Conservation (phyloP, 2,113 vertebrate species). For the Tachuris rubrigastra region DNA sequence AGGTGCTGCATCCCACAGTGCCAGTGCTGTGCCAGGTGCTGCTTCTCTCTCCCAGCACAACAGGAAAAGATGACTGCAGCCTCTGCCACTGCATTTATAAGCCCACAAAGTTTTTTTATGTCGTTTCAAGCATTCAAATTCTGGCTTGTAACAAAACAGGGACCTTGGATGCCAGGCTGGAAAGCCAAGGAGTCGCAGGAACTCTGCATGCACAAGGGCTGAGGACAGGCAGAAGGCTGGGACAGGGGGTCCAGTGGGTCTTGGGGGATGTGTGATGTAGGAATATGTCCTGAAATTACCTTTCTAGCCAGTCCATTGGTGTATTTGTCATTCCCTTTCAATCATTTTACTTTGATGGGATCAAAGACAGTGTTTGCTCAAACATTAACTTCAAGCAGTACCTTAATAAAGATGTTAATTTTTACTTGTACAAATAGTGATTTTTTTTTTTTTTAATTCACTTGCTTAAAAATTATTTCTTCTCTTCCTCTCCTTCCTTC, state of each 20-base stretch:
- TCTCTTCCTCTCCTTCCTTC: background rate
- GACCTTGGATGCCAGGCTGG: background rate
- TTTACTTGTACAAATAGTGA: background rate
- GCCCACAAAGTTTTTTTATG: background rate
- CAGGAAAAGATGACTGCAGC: background rate
- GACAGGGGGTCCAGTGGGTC: accelerated
- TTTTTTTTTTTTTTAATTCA: background rate
- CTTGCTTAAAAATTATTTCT: background rate
- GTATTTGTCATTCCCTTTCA: background rate
- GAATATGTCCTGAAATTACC: background rate
- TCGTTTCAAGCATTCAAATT: background rate
- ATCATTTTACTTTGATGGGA: background rate
- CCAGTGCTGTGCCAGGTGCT: background rate
- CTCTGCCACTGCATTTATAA: background rate
- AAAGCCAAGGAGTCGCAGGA: background rate
- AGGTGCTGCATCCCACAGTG: accelerated
- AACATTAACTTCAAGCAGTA: background rate
- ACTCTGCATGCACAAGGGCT: accelerated
- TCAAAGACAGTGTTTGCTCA: background rate
- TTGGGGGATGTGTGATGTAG: background rate
- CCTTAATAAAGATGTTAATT: background rate
- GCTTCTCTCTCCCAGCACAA: background rate
- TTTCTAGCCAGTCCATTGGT: background rate
- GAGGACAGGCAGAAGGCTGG: background rate
- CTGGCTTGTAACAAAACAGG: background rate